These are phyloP conservation scores for Caenorhabditis sp. DNA, from an alignment of 2,888 invertebrate genomes.

Conservation along the genomic window DNA sequence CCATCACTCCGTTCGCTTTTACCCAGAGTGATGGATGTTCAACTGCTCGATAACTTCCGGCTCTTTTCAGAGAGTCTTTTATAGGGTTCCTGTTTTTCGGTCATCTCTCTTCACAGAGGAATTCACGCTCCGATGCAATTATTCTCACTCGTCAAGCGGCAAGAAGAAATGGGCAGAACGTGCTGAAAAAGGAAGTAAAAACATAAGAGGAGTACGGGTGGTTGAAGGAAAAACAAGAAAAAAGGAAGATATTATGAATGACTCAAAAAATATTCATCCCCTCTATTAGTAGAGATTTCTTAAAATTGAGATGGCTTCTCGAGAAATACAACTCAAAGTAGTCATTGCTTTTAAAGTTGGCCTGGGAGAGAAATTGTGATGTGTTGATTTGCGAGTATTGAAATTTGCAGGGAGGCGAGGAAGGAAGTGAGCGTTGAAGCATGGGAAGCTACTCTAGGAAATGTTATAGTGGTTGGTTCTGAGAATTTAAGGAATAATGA, in stretches of 20 bases:
- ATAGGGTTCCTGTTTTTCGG: conserved; percentile 36
- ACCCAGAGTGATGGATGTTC: conserved; percentile 19
- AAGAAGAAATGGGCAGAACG: background rate
- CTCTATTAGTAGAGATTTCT: background rate
- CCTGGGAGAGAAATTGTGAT: background rate
- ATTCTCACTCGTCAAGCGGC: conserved; percentile 31
- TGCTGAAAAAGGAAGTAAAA: conserved; percentile 41
- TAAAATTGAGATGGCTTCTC: background rate
- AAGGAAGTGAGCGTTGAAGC: background rate
- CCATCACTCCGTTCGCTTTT: conserved; percentile 3
- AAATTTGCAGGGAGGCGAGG: background rate
- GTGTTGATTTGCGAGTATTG: conserved; percentile 3
- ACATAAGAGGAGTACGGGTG: conserved; percentile 30
- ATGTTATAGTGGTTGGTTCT: background rate
- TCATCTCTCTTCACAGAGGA: background rate
- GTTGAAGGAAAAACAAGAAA: conserved; percentile 14
- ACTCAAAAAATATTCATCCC: background rate
- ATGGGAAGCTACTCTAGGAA: background rate
- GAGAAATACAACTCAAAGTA: background rate
- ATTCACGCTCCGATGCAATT: conserved; percentile 54
- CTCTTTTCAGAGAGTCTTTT: background rate
- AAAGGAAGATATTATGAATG: conserved; percentile 35
- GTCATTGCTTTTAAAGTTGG: background rate
- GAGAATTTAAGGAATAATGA: background rate
- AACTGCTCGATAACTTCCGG: conserved; percentile 32